A percentile compares a stretch with the other conserved stretches of the same genome.
Evolutionary conservation across 2,888 invertebrate species (phyloP).

Genomic region (Netelia inedita): DNA sequence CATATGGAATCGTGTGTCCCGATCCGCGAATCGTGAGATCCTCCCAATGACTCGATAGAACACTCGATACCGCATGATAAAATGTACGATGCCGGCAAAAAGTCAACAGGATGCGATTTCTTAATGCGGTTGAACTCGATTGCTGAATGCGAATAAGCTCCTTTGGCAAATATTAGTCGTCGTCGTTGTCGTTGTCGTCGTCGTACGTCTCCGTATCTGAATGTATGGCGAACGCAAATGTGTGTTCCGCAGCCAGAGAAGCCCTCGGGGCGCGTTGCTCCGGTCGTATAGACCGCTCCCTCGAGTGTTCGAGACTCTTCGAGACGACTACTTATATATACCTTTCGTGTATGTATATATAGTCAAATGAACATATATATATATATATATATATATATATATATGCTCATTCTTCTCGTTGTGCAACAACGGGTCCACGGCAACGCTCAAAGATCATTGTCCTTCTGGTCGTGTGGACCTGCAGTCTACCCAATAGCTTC

Average conservation of each 20-base stretch:
- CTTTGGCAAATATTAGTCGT: constrained; percentile 77
- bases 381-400: neutral
- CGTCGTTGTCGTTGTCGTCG: constrained; percentile 65
- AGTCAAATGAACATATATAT: neutral
- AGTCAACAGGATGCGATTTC: constrained; percentile 62
- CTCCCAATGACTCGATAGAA: too few species aligned
- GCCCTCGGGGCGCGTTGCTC: constrained; percentile 51
- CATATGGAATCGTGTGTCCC: too few species aligned
- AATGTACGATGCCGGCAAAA: neutral
- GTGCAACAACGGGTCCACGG: constrained; percentile 72
- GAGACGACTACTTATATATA: constrained; percentile 7
- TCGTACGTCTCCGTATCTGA: constrained; percentile 21
- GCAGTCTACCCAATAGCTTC: neutral
- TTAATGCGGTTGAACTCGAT: constrained; percentile 64
- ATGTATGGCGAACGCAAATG: constrained; percentile 43
- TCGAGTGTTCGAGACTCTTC: constrained; percentile 65
- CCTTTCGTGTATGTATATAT: neutral
- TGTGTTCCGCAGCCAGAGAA: constrained; percentile 41
- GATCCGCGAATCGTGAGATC: too few species aligned
- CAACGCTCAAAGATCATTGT: constrained; percentile 75
- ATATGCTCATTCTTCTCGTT: constrained; percentile 58
- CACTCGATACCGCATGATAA: neutral
- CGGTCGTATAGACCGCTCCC: constrained; percentile 73
- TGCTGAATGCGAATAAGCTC: constrained; percentile 64
- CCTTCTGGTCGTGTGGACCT: constrained; percentile 64